phyloP scores from a whole-genome alignment of 2,797 vertebrate genomes.

The Vespertilio murinus region DNA sequence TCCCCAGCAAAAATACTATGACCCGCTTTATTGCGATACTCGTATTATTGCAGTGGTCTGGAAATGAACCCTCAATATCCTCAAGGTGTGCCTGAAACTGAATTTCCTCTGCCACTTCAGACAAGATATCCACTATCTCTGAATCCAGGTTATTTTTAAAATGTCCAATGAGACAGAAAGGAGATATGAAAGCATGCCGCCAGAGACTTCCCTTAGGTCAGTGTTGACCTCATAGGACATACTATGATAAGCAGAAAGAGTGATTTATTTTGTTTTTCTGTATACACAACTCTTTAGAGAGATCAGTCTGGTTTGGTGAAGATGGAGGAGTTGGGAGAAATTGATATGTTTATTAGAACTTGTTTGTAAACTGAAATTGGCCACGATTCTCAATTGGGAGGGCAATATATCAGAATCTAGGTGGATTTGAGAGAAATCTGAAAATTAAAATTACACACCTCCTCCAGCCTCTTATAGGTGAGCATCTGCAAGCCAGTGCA shows the following conservation, averaged over 20 bases:
- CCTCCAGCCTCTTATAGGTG: not conserved
- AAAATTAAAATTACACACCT: not conserved
- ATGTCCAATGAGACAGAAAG: slow-evolving; percentile 18
- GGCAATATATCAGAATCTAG: not conserved
- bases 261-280: not conserved
- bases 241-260: not conserved
- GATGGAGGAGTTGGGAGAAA: not conserved
- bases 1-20: not conserved
- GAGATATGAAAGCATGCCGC: not conserved
- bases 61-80: not conserved
- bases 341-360: not conserved
- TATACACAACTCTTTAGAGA: not conserved
- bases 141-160: slow-evolving; percentile 45
- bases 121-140: slow-evolving; percentile 15
- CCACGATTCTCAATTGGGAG: not conserved
- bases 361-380: not conserved
- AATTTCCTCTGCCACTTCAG: slow-evolving; percentile 32
- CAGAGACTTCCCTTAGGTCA: not conserved
- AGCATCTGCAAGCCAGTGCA: not conserved
- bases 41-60: not conserved
- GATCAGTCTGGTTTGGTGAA: not conserved
- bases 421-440: not conserved
- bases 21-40: not conserved
- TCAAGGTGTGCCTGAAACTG: not conserved
- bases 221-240: not conserved